A percentile compares a stretch with the other conserved stretches of the same genome.
Evolutionary conservation across 2,888 invertebrate genomes (phyloP).

Genomic region (Apodemia duryi): DNA sequence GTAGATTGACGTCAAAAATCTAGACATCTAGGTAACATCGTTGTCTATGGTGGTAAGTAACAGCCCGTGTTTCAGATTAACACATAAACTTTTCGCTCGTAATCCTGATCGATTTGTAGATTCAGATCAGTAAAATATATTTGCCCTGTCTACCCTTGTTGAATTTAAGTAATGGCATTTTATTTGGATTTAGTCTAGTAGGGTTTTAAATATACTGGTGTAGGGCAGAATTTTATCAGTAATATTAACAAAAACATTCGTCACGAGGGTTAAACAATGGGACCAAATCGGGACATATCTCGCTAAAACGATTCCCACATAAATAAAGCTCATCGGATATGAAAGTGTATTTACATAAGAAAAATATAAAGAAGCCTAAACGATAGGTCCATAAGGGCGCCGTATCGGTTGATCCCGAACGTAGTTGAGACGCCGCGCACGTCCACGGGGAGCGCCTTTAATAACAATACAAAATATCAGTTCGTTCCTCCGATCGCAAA

Average conservation of each 20-base stretch:
- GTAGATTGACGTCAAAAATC: too few relatives aligned
- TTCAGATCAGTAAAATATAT: too few relatives aligned
- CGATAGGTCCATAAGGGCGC: constrained; percentile 72
- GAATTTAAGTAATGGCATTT: too few relatives aligned
- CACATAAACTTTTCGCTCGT: too few relatives aligned
- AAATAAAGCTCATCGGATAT: constrained; percentile 80
- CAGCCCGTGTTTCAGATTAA: too few relatives aligned
- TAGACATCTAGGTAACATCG: too few relatives aligned
- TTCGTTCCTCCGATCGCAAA: constrained; percentile 79
- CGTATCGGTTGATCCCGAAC: constrained; percentile 50
- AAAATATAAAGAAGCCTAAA: constrained; percentile 79
- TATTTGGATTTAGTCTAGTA: too few relatives aligned
- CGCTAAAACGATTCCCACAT: constrained; percentile 79
- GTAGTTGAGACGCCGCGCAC: constrained; percentile 58
- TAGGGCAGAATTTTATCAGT: constrained; percentile 31
- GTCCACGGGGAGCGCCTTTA: constrained; percentile 67
- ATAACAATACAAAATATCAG: constrained; percentile 80
- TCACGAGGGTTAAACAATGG: constrained; percentile 66
- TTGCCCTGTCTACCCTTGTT: too few relatives aligned
- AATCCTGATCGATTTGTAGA: too few relatives aligned
- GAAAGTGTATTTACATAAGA: constrained; percentile 78
- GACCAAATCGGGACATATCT: constrained; percentile 71
- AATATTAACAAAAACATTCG: constrained; percentile 62
- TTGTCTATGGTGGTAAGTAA: too few relatives aligned
- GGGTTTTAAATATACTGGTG: too few relatives aligned